These are phyloP conservation scores for Silurus meridionalis DNA, from an alignment of 2,113 vertebrate species.

Conservation along the genomic window DNA sequence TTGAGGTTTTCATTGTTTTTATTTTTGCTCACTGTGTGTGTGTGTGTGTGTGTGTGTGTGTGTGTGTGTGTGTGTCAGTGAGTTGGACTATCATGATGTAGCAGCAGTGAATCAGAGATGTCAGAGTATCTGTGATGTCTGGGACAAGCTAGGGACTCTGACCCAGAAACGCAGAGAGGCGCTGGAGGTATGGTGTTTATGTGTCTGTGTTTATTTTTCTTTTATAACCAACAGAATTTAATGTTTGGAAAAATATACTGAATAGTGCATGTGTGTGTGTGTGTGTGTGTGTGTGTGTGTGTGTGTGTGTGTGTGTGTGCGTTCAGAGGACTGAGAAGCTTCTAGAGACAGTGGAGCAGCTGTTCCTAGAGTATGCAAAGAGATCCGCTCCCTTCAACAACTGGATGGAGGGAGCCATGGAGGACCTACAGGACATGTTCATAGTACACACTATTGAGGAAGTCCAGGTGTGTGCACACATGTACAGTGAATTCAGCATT, in stretches of 20 bases:
- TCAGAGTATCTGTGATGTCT: slow-evolving; percentile 96
- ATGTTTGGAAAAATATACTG: not conserved
- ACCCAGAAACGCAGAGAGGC: slow-evolving; percentile 95
- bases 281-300: slow-evolving; percentile 17
- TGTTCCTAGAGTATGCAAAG: slow-evolving; percentile 81
- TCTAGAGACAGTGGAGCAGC: slow-evolving; percentile 78
- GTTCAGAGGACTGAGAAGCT: slow-evolving; percentile 77
- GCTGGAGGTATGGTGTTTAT: slow-evolving; percentile 79
- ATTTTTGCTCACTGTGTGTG: not conserved
- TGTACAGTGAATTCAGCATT: not conserved
- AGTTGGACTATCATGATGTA: slow-evolving; percentile 94
- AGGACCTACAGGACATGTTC: slow-evolving; percentile 79
- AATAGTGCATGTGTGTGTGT: not conserved
- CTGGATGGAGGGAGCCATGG: slow-evolving; percentile 82
- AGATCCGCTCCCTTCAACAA: slow-evolving; percentile 80
- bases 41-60: slow-evolving; percentile 58
- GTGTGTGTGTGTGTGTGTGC: slow-evolving; percentile 34
- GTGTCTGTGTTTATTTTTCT: not conserved
- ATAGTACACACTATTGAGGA: slow-evolving; percentile 94
- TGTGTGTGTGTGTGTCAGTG: slow-evolving; percentile 64
- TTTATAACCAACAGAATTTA: not conserved
- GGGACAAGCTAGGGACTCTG: slow-evolving; percentile 93
- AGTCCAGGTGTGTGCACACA: slow-evolving; percentile 81
- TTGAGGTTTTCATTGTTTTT: not conserved
- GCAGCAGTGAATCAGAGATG: slow-evolving; percentile 91